Evolutionary conservation across 2,888 invertebrate genomes (phyloP).

Genomic region (Diplazon laetatorius): DNA sequence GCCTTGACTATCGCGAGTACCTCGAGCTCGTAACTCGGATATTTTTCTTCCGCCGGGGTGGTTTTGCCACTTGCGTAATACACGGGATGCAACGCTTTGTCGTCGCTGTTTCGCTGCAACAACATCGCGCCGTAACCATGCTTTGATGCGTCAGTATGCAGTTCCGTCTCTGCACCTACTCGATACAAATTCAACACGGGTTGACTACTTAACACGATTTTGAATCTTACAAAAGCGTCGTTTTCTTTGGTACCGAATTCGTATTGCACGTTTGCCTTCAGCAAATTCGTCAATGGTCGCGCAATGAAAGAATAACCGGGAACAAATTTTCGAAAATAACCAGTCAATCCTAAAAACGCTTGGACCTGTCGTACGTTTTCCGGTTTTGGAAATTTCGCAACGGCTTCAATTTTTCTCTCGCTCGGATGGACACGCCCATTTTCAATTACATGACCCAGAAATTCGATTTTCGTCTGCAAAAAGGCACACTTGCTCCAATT

Average conservation of each 20-base stretch:
- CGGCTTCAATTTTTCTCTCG: constrained; percentile 59
- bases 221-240: constrained; percentile 59
- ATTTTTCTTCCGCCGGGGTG: constrained; percentile 64
- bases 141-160: constrained; percentile 57
- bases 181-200: constrained; percentile 57
- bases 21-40: constrained; percentile 68
- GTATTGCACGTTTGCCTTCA: constrained; percentile 50
- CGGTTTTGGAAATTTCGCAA: constrained; percentile 60
- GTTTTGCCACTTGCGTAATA: constrained; percentile 68
- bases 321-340: constrained; percentile 64
- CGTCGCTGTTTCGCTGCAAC: constrained; percentile 45
- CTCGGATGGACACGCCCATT: constrained; percentile 38
- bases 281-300: constrained; percentile 57
- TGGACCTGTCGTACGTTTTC: constrained; percentile 56
- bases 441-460: constrained; percentile 39
- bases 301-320: constrained; percentile 61
- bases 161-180: constrained; percentile 50
- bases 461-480: constrained; percentile 33
- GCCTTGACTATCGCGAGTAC: constrained; percentile 66
- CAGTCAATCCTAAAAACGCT: constrained; percentile 61
- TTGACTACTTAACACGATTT: constrained; percentile 29
- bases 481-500: constrained; percentile 50
- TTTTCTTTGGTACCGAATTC: constrained; percentile 50
- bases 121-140: constrained; percentile 51
- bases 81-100: constrained; percentile 48